Percentiles rank a stretch among this genome's conserved stretches.
Evolutionary conservation across 2,888 invertebrate species (phyloP).

Genomic region (Oxycera nigricornis): DNA sequence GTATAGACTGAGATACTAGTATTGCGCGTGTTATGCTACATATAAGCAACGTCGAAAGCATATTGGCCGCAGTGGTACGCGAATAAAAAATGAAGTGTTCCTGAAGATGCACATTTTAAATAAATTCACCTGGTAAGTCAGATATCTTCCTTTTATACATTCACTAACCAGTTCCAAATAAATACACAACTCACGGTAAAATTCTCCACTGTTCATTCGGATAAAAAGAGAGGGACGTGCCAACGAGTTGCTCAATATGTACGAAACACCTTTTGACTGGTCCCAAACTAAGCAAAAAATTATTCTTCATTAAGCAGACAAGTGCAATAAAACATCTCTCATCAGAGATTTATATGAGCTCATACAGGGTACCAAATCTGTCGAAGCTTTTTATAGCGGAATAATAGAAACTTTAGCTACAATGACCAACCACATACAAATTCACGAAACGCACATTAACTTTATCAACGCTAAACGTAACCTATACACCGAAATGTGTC

Average conservation of each 20-base stretch:
- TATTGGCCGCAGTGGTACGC: too few species aligned
- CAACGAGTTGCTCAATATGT: conserved; percentile 36
- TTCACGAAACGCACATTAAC: conserved; percentile 46
- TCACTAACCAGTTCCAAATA: neutral
- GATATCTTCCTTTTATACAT: neutral
- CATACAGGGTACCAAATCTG: conserved; percentile 42
- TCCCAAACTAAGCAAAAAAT: conserved; percentile 31
- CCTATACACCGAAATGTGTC: conserved; percentile 48
- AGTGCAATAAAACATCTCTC: conserved; percentile 34
- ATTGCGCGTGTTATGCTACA: neutral
- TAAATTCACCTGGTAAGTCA: neutral
- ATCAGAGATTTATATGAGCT: conserved; percentile 30
- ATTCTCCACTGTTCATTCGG: conserved; percentile 23
- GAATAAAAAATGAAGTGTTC: neutral
- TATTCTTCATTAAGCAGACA: conserved; percentile 40
- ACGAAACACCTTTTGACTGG: conserved; percentile 36
- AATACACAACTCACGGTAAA: neutral
- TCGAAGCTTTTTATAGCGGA: conserved; percentile 48
- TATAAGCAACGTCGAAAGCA: neutral
- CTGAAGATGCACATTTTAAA: neutral
- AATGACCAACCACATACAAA: conserved; percentile 46
- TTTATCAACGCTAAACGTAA: conserved; percentile 47
- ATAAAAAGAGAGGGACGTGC: conserved; percentile 40
- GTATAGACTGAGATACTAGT: too few species aligned
- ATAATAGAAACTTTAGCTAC: conserved; percentile 49